Base-by-base conservation (phyloP, 2,888 invertebrate genomes). In the Dynastes maya region DNA sequence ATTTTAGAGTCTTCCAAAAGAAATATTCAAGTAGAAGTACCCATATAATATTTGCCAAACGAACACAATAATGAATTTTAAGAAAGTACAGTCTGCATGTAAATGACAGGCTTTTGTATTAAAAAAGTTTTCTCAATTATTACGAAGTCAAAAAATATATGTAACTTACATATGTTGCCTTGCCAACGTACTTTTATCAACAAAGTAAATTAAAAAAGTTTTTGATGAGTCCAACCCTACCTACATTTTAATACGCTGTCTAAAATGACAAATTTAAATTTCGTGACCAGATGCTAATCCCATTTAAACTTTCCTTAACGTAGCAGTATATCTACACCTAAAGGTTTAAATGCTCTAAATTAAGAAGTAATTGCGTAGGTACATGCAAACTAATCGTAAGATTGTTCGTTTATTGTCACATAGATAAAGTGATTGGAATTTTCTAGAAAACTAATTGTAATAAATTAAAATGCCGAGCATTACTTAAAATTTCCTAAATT, bases 151-250 rank as follows among this genome's bases (percentile, higher is more conserved):
- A 49, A 29, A 51, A 68, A 49, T 16, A 27, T 49, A 13, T 61
- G 32, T 63, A 32, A 51, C 51, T 29, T 49, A 29, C 68, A 68
- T 68, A 51, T 68, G 68, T 37, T 27, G 27, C 51, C 29, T 49
- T 49, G 49, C 27, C 68, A 51, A 29, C 68, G 51, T 27, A 68
- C 5, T 68, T 51, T 51, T 11, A 68, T 68, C 22, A 68, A 68
- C 68, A 68, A 51, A 22, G 29, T 22, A 68, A 49, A 68, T 68
- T 68, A 68, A 68, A 68, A 67, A 68, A 68, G 68, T 68, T 68
- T 68, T 27, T 68, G 6, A 49, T 22, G 51, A 51, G 11, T 9
- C 29, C 68, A 9, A 11, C 68, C 49, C 27, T 51, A 11, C 68
- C 29, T 5, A 49, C 29, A 68, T n/a, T 68, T 68, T 68, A 27